A percentile compares a stretch with the other conserved stretches of the same genome.
Evolutionary conservation across 2,888 invertebrate species (phyloP).

Genomic region (Adela reaumurella): DNA sequence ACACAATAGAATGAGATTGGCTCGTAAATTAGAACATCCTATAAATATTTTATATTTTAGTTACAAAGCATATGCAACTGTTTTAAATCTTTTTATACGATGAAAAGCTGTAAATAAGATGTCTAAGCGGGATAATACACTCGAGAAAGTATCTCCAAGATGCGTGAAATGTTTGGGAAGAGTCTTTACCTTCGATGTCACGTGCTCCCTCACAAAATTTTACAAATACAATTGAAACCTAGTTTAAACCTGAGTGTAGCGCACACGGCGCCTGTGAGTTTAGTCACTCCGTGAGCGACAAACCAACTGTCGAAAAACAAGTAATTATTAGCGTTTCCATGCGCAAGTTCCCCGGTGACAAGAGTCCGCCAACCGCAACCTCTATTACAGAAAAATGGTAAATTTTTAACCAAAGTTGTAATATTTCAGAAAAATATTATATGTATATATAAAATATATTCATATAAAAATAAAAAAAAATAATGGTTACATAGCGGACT

Average conservation of each 20-base stretch:
- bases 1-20: no score
- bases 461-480: no score
- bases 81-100: no score
- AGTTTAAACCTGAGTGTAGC: constrained; percentile 35
- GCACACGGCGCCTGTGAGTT: constrained; percentile 53
- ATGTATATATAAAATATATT: no score
- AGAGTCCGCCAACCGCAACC: neutral
- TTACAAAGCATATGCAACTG: no score
- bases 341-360: neutral
- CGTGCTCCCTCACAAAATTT: constrained; percentile 50
- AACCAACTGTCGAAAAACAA: constrained; percentile 57
- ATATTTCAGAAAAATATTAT: no score
- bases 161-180: constrained; percentile 43
- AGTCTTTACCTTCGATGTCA: constrained; percentile 48
- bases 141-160: constrained; percentile 28
- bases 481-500: neutral
- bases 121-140: no score
- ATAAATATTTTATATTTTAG: no score
- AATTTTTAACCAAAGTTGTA: no score
- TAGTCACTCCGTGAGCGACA: constrained; percentile 55
- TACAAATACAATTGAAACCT: constrained; percentile 48
- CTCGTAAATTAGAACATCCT: no score
- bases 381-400: no score
- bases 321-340: constrained; percentile 43
- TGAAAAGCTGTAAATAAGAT: no score